Evolutionary conservation across 35 echinoderm and acorn worm genomes (phyloP), one percentile per base, ranked within the genome.

Genomic region (Hemicentrotus pulcherrimus): DNA sequence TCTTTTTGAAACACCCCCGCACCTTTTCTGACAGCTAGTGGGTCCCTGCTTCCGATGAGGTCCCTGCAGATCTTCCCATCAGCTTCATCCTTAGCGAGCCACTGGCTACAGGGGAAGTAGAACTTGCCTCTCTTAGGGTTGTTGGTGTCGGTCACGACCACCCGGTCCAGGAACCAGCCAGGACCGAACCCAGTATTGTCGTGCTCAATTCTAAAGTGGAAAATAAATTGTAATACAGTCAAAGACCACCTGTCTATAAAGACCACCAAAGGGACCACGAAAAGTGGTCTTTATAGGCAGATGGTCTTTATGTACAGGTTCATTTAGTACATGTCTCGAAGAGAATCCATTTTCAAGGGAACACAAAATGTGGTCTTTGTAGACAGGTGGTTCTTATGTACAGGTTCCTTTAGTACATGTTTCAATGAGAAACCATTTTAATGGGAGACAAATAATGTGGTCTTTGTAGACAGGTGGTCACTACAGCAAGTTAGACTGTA

Each of bases 121-220:
- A 96, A 99, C 87, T 99, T 99, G 22, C 94, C 96, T 88, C 97
- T 97, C 95, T 99, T 99, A 18, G 97, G 98, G 87, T 98, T 99
- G 87, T 97, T 99, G 30, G 96, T 91, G 95, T 99, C 97, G 1
- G 98, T 99, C 7, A 99, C 97, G 12, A 99, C 98, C 19, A 99
- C 97, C 46, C 98, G 46, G 91, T 99, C 98, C 10, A 99, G 88
- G 94, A 97, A 98, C 98, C 98, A 99, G 52, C 98, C 98, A 45
- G 98, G 94, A 32, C 52, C 96, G 86, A 99, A 99, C 32, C 98
- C 98, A 78, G 98, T 99, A 88, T 99, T 98, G 95, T 99, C 98
- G 95, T 99, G 98, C 94, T 99, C 98, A 47, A 99, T 99, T 92
- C 98, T 99, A 92, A 4, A 92, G 47, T 47, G 86, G 31, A 92